Conservation (phyloP, 2,797 vertebrate species). For the Aldrovandia affinis region DNA sequence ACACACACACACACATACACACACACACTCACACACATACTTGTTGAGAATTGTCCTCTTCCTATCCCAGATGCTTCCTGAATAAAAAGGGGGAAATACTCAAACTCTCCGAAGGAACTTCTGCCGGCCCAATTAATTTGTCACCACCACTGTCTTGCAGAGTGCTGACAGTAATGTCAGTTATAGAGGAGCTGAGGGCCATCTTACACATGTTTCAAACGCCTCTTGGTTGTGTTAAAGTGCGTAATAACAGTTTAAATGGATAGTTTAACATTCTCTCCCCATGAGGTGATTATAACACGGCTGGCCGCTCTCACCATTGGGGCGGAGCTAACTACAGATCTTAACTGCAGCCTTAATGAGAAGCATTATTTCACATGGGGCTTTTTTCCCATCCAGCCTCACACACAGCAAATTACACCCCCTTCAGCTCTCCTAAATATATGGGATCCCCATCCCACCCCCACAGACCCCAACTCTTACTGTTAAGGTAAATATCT, state of each 20-base stretch:
- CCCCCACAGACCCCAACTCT: neutral
- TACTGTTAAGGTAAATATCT: too few species aligned
- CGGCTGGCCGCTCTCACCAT: constrained; percentile 4
- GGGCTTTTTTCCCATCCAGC: neutral
- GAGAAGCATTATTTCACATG: constrained; percentile 2
- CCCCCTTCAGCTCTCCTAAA: neutral
- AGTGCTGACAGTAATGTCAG: constrained; percentile 58
- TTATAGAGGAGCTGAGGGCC: constrained; percentile 43
- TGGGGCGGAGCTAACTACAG: neutral
- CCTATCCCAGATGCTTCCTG: constrained; percentile 74
- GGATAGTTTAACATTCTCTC: constrained; percentile 35
- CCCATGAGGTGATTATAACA: constrained; percentile 37
- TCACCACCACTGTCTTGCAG: constrained; percentile 31
- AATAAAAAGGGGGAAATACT: constrained; percentile 48
- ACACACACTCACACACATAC: too few species aligned
- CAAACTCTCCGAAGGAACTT: constrained; percentile 49
- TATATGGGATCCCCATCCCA: neutral
- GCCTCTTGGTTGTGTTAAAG: constrained; percentile 42
- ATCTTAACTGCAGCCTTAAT: constrained; percentile 22
- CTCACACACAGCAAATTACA: neutral
- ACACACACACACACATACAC: too few species aligned
- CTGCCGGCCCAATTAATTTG: constrained; percentile 48
- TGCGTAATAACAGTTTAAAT: constrained; percentile 44
- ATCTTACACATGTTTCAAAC: constrained; percentile 51
- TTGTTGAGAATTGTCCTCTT: constrained; percentile 44